Percentiles rank a stretch among this genome's conserved stretches.
Evolutionary conservation across 2,113 vertebrate genomes (phyloP).

Genomic region (Tetrao urogallus): DNA sequence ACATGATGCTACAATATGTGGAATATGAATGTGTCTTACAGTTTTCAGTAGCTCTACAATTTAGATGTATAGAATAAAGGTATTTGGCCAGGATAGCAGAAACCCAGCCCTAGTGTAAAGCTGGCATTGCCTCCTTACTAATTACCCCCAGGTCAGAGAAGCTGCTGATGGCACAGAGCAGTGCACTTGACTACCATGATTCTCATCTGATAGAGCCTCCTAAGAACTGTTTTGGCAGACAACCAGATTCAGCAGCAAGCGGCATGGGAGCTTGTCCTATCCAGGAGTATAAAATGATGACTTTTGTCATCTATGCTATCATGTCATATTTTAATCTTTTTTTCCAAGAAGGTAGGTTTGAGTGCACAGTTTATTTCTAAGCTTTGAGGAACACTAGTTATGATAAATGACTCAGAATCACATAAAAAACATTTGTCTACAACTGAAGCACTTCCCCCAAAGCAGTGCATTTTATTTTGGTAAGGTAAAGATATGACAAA

Average conservation of each 20-base stretch:
- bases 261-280: neutral
- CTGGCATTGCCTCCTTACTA: neutral
- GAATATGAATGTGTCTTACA: neutral
- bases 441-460: neutral
- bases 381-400: neutral
- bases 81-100: neutral
- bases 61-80: neutral
- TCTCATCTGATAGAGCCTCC: neutral
- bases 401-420: neutral
- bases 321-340: neutral
- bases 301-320: neutral
- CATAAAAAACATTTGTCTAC: neutral
- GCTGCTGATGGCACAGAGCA: neutral
- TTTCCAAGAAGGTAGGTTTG: neutral
- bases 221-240: neutral
- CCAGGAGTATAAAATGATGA: neutral
- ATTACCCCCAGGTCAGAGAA: neutral
- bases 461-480: neutral
- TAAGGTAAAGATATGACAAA: neutral
- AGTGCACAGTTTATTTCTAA: neutral
- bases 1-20: fast-evolving
- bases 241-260: neutral
- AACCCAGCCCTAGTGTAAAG: neutral
- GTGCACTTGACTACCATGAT: neutral
- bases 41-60: neutral